Base-by-base conservation (phyloP, 2,888 invertebrate species). In the Lycia hirtaria region DNA sequence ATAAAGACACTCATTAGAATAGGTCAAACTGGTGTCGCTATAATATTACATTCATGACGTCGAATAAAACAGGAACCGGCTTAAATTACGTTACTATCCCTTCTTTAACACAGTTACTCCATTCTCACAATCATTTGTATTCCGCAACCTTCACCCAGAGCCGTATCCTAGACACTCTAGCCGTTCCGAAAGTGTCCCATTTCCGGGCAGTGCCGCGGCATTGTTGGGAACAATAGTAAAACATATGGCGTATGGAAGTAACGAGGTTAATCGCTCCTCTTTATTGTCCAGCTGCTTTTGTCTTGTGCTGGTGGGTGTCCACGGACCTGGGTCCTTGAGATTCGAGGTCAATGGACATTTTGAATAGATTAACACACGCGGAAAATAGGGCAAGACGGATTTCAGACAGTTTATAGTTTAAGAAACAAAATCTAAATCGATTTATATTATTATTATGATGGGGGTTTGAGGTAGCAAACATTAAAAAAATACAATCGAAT, bases 221-320 rank as follows among this genome's bases (percentile, higher is more conserved):
- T 49, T 5, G 48, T 19, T 26, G n/a, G 24, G 49, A 56, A 62
- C 67, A 61, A 63, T 62, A 65, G 60, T 62, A 50, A 52, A 66
- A 58, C 57, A 57, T 44, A 57, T 54, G 60, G 53, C 28, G 28
- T 17, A 26, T 26, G 4, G 41, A 26, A 70, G 65, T 61, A 70
- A 56, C 59, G 67, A 67, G 70, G 70, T 63, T 73, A 75, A 71
- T 71, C 64, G 73, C 68, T 65, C 64, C 64, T 69, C 68, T 68
- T 71, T 60, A 66, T 65, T 59, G 68, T 68, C 65, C 52, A 53
- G 35, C 51, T 35, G 43, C 43, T 54, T 56, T 66, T 64, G 60
- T 52, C 57, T 58, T 40, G 10, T 7, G 12, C 37, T 20, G 22
- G 38, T 38, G 38, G 38, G 38, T 22, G n/a, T 40, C 38, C 22